phyloP scores from a whole-genome alignment of 2,797 vertebrate species.

The Natrix natrix region DNA sequence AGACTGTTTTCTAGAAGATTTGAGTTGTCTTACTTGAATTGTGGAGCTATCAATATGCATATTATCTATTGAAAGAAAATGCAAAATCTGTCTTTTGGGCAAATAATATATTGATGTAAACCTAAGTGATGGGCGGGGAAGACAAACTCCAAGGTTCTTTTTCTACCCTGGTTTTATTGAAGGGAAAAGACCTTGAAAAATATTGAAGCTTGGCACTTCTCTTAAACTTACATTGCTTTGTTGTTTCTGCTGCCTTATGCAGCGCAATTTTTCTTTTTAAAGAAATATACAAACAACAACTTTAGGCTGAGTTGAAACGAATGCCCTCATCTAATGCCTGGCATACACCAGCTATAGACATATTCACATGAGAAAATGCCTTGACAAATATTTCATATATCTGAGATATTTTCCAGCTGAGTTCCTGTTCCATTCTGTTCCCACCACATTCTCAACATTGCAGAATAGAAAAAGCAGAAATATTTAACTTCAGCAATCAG shows the following conservation, averaged over 20 bases:
- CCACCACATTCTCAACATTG: conserved; percentile 82
- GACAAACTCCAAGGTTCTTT: conserved; percentile 44
- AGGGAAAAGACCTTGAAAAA: conserved; percentile 50
- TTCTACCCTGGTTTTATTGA: conserved; percentile 53
- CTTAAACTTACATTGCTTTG: conserved; percentile 45
- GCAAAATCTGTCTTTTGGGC: conserved; percentile 48
- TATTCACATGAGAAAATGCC: conserved; percentile 81
- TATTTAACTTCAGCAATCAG: conserved; percentile 66
- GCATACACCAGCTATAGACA: conserved; percentile 70
- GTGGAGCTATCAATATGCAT: conserved; percentile 55
- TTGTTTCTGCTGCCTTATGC: conserved; percentile 52
- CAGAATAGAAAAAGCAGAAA: conserved; percentile 69
- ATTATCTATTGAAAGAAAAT: conserved; percentile 54
- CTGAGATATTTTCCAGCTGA: conserved; percentile 85
- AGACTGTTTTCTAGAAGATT: conserved; percentile 63
- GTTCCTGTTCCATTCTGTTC: conserved; percentile 77
- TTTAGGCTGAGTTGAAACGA: conserved; percentile 65
- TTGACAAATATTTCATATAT: conserved; percentile 78
- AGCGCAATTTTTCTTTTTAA: conserved; percentile 59
- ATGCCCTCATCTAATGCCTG: conserved; percentile 66
- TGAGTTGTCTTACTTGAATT: conserved; percentile 62
- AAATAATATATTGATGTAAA: conserved; percentile 39
- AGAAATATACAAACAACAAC: conserved; percentile 56
- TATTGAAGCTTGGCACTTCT: conserved; percentile 55
- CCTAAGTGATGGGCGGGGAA: conserved; percentile 29